These are phyloP conservation scores for Euzophera pinguis DNA, from an alignment of 2,888 invertebrate species.

Conservation along the genomic window DNA sequence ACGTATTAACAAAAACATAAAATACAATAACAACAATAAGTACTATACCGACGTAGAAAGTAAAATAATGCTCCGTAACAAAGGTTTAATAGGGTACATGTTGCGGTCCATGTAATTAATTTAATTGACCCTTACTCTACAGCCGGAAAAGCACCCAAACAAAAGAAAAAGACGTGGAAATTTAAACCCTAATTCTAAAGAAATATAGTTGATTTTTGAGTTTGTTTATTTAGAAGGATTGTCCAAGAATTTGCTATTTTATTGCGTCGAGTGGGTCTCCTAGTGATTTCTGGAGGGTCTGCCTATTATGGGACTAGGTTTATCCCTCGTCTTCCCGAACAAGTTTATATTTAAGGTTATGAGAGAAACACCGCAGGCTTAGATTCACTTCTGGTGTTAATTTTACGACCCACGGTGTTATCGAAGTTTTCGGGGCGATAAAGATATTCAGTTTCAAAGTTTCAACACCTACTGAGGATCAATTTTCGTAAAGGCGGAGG, in stretches of 20 bases:
- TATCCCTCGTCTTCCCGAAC: slow-evolving; percentile 40
- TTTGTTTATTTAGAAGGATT: slow-evolving; percentile 34
- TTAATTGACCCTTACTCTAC: slow-evolving; percentile 63
- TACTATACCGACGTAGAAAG: slow-evolving; percentile 38
- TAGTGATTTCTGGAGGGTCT: slow-evolving; percentile 57
- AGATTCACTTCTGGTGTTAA: slow-evolving; percentile 22
- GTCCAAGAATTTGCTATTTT: slow-evolving; percentile 57
- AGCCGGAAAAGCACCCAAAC: slow-evolving; percentile 42
- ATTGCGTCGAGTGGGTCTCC: slow-evolving; percentile 52
- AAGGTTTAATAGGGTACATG: slow-evolving; percentile 63
- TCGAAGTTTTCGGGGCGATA: slow-evolving; percentile 2
- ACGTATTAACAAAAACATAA: slow-evolving; percentile 24
- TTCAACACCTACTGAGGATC: neutral
- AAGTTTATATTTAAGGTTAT: slow-evolving; percentile 44
- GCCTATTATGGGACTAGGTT: slow-evolving; percentile 46
- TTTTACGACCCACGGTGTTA: slow-evolving; percentile 12
- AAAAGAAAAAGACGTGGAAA: slow-evolving; percentile 31
- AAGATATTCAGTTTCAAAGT: neutral
- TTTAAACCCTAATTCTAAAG: slow-evolving; percentile 39
- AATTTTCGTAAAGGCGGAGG: too few relatives aligned
- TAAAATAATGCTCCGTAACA: slow-evolving; percentile 54
- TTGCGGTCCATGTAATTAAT: slow-evolving; percentile 65
- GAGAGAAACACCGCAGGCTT: slow-evolving; percentile 26
- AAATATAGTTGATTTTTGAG: slow-evolving; percentile 33
- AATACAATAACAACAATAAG: slow-evolving; percentile 45